Base-by-base conservation (phyloP, 2,113 vertebrate genomes). In the Upupa epops region DNA sequence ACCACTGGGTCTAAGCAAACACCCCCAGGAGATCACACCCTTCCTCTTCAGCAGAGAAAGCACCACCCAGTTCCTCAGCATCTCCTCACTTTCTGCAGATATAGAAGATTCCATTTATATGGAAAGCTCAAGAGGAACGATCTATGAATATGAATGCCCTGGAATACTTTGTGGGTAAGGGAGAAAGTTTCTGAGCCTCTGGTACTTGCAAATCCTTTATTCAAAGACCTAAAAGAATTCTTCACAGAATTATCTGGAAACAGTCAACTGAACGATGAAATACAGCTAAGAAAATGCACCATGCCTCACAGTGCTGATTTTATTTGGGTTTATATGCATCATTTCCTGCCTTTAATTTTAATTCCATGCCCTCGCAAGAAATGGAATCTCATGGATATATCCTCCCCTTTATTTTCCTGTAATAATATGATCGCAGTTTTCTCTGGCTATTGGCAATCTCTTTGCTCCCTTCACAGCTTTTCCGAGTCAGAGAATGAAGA, bases 401-500 rank as follows among this genome's bases (percentile, higher is more conserved):
- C 84, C 68, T 36, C 68, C 58, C 66, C 55, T 92, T 85, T 73
- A 59, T 89, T 83, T 79, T 72, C 51, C 84, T 87, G 37, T 79
- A 91, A 92, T 63, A 72, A 76, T 17, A 85, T 73, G 89, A 92
- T 24, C 72, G 78, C 91, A 58, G 68, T 91, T 92, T 91, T 84
- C 68, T 85, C 51, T 64, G 74, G 78, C 78, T 92, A 87, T 90
- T 93, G 6, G 3, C 84, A 79, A 75, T 58, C 74, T 86, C 68
- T 69, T 94, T 66, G 0, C 66, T 94, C 68, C 72, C 71, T 72
- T 87, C 84, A 83, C 87, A 64, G 84, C 78, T 94, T 92, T 48
- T 89, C 75, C 93, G 61, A 89, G 78, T 36, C 73, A 58, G 4
- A n/a, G 87, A 95, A 94, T 40, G 93, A 92, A 91, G 78, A 93